Evolutionary conservation across 2,797 vertebrate species (phyloP).

Genomic region (Pseudomugil tenellus): DNA sequence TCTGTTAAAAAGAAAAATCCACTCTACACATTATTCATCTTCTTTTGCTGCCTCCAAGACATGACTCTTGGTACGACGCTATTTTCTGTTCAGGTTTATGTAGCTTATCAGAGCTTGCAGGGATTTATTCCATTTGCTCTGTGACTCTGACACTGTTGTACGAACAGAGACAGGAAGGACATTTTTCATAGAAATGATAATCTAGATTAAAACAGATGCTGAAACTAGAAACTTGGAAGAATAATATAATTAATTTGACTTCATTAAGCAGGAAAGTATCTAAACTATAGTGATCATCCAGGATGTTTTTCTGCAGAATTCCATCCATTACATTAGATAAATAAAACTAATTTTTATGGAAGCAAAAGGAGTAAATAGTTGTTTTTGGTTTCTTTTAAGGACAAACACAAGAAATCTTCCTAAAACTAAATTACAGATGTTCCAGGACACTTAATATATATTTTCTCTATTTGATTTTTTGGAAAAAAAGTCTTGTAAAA

Average conservation of each 20-base stretch:
- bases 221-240: neutral
- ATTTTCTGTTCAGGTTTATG: neutral
- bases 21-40: slow-evolving; percentile 10
- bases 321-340: neutral
- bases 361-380: neutral
- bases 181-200: neutral
- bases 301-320: too few species aligned
- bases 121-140: neutral
- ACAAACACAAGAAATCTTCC: neutral
- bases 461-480: neutral
- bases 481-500: too few species aligned
- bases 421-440: neutral
- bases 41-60: slow-evolving; percentile 6
- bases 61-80: neutral
- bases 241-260: neutral
- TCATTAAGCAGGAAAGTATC: too few species aligned
- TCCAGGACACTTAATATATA: neutral
- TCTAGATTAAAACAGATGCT: neutral
- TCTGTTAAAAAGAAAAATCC: slow-evolving; percentile 23
- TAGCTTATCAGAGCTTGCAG: neutral
- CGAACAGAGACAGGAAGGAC: neutral
- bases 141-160: neutral
- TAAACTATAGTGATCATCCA: too few species aligned
- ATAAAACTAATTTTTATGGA: neutral
- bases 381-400: neutral